These are phyloP conservation scores for Chaenocephalus aceratus DNA, from an alignment of 2,113 vertebrate species.

Conservation along the genomic window DNA sequence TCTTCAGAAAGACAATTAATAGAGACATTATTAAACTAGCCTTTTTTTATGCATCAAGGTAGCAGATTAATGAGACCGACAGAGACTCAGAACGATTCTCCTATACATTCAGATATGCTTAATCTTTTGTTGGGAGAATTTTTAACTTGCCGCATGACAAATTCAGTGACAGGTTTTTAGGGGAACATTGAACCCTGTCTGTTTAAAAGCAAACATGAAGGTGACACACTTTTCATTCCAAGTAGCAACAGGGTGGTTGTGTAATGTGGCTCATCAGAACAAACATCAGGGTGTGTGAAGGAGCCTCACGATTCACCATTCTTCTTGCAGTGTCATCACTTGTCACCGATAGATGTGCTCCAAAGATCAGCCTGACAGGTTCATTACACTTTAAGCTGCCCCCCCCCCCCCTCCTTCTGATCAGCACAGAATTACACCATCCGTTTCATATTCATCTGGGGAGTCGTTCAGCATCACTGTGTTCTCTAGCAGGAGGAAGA, in stretches of 20 bases:
- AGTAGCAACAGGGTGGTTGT: background rate
- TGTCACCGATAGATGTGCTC: background rate
- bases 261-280: conserved; percentile 15
- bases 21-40: background rate
- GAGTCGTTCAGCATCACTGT: too few relatives aligned
- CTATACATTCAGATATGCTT: background rate
- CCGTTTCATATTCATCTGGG: too few relatives aligned
- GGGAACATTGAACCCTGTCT: too few relatives aligned
- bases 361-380: conserved; percentile 5
- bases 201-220: background rate
- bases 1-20: background rate
- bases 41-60: too few relatives aligned
- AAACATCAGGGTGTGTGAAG: background rate
- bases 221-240: background rate
- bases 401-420: background rate
- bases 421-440: too few relatives aligned
- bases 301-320: background rate
- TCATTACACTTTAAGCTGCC: conserved; percentile 28
- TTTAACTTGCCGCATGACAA: too few relatives aligned
- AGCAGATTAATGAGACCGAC: background rate
- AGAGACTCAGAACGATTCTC: background rate
- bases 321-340: background rate
- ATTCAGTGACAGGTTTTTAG: too few relatives aligned
- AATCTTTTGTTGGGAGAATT: background rate
- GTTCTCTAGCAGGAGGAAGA: too few relatives aligned